Conservation (phyloP, 2,888 invertebrate species). For the Euclidia mi region DNA sequence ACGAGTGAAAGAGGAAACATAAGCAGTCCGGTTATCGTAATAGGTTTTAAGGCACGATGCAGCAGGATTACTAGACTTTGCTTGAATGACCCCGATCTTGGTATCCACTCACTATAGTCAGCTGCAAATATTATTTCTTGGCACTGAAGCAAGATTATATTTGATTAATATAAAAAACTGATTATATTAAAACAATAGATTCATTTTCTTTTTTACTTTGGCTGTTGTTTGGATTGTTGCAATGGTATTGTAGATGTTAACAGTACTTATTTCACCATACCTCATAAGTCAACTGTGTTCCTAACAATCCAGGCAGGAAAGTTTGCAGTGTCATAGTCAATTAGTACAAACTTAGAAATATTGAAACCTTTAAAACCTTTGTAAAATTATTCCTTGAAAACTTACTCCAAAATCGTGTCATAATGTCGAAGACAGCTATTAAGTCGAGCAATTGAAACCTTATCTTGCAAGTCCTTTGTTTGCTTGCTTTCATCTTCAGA, state of each 20-base stretch:
- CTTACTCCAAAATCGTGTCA: slow-evolving; percentile 72
- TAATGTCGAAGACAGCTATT: no score
- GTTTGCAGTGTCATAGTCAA: slow-evolving; percentile 67
- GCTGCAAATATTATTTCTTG: slow-evolving; percentile 68
- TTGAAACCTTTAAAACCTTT: background rate
- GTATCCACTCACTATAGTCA: slow-evolving; percentile 75
- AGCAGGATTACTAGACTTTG: slow-evolving; percentile 68
- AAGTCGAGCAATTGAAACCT: no score
- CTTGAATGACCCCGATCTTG: slow-evolving; percentile 68
- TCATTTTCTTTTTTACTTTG: no score
- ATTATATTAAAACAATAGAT: no score
- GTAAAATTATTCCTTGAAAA: background rate
- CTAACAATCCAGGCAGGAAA: slow-evolving; percentile 71
- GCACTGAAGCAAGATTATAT: slow-evolving; percentile 62
- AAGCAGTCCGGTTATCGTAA: slow-evolving; percentile 68
- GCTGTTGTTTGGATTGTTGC: no score
- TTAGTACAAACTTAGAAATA: slow-evolving; percentile 68
- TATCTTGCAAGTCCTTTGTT: no score
- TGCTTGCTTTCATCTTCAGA: no score
- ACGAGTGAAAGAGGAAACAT: slow-evolving; percentile 72
- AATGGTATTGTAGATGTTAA: no score
- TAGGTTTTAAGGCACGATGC: slow-evolving; percentile 66
- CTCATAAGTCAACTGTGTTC: slow-evolving; percentile 68
- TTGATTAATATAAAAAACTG: no score
- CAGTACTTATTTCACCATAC: slow-evolving; percentile 51